Conservation (phyloP, 2,888 invertebrate species). For the Dermolepida albohirtum region DNA sequence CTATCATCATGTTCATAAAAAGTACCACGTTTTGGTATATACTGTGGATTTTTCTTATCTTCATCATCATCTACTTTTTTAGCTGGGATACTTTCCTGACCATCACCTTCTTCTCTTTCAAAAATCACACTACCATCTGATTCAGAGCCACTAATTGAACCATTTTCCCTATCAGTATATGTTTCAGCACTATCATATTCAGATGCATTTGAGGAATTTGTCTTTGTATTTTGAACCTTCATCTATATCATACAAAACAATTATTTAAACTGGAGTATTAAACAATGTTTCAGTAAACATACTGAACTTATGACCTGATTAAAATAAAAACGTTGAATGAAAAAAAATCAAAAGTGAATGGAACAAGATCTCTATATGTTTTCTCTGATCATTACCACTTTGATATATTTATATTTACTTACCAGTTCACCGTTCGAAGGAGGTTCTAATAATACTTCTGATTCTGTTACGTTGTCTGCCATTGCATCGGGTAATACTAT, state of each 20-base stretch:
- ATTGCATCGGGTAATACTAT: conserved; percentile 16
- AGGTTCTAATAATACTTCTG: not conserved
- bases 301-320: conserved; percentile 46
- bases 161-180: conserved; percentile 58
- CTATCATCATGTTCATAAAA: conserved; percentile 98
- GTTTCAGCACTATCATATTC: conserved; percentile 62
- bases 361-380: not conserved
- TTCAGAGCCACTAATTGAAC: conserved; percentile 65
- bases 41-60: conserved; percentile 95
- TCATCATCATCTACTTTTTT: conserved; percentile 92
- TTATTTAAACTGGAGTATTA: not conserved
- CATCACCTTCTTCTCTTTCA: conserved; percentile 79
- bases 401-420: conserved; percentile 11
- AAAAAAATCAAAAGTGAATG: conserved; percentile 31
- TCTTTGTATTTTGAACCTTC: conserved; percentile 49
- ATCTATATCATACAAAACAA: conserved; percentile 48
- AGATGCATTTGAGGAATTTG: conserved; percentile 57
- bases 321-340: conserved; percentile 30
- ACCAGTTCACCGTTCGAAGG: conserved; percentile 26
- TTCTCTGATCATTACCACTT: conserved; percentile 3
- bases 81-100: conserved; percentile 69
- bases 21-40: conserved; percentile 94
- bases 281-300: conserved; percentile 28
- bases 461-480: conserved; percentile 20
- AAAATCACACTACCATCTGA: conserved; percentile 68